phyloP scores from a whole-genome alignment of 2,888 invertebrate species.

The Drosophila mimetica region DNA sequence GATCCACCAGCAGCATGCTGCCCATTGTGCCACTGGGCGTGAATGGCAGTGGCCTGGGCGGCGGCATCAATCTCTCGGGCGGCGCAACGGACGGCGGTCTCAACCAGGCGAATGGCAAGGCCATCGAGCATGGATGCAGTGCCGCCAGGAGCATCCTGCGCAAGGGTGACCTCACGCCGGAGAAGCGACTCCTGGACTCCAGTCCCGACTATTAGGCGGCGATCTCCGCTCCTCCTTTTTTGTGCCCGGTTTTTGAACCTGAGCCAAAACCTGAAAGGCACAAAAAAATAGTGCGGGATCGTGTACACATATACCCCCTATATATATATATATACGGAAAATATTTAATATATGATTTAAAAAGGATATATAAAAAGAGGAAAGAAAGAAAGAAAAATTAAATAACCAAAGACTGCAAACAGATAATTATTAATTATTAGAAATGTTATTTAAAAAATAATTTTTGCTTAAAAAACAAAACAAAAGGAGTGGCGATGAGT shows the following conservation, averaged over 20 bases:
- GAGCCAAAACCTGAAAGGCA: constrained; percentile 53
- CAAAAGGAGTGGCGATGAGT: constrained; percentile 36
- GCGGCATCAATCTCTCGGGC: constrained; percentile 36
- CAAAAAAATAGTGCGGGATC: constrained; percentile 1
- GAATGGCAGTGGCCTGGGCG: constrained; percentile 68
- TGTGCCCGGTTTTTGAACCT: constrained; percentile 67
- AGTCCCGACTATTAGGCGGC: constrained; percentile 83
- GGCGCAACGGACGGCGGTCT: constrained; percentile 28
- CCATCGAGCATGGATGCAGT: constrained; percentile 79
- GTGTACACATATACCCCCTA: constrained; percentile 24
- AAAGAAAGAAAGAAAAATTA: constrained; percentile 77
- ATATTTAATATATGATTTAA: constrained; percentile 67
- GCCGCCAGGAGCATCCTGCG: constrained; percentile 81
- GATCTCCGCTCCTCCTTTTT: background rate
- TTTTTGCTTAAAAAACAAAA: constrained; percentile 78
- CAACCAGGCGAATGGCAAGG: constrained; percentile 57
- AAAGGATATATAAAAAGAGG: constrained; percentile 60
- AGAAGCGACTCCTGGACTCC: constrained; percentile 84
- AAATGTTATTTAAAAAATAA: constrained; percentile 83
- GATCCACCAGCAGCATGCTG: constrained; percentile 74
- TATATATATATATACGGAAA: constrained; percentile 40
- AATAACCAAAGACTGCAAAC: constrained; percentile 86
- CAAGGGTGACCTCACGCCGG: constrained; percentile 84
- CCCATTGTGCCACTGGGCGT: constrained; percentile 64
- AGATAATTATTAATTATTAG: constrained; percentile 85